Evolutionary conservation across 35 echinoderm and acorn worm species (phyloP).

Genomic region (Apostichopus japonicus): DNA sequence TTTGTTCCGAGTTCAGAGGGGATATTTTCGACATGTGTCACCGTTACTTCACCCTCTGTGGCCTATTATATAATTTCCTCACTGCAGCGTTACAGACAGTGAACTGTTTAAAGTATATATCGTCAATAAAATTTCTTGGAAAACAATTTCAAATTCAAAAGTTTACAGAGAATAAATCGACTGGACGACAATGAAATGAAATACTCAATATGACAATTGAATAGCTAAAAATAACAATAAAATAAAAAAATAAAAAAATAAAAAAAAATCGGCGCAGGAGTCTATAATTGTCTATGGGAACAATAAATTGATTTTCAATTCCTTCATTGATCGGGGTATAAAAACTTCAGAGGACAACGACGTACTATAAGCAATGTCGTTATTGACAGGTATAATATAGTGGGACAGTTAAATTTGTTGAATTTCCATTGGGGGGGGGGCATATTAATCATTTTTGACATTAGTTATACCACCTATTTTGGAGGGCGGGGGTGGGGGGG

Average conservation of each 20-base stretch:
- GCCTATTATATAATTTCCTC: slow-evolving; percentile 42
- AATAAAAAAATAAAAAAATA: neutral
- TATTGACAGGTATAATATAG: too few species aligned
- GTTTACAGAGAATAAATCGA: neutral
- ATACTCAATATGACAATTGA: neutral
- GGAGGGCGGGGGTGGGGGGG: too few species aligned
- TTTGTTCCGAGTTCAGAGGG: neutral
- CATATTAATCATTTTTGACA: too few species aligned
- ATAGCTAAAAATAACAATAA: slow-evolving; percentile 9
- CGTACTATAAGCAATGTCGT: too few species aligned
- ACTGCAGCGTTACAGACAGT: neutral
- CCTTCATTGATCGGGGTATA: too few species aligned
- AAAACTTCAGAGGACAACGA: too few species aligned
- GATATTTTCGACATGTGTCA: slow-evolving; percentile 29
- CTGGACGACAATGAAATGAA: neutral
- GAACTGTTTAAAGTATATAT: too few species aligned
- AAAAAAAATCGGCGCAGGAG: neutral
- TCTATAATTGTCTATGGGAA: too few species aligned
- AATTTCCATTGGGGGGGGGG: too few species aligned
- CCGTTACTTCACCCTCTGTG: neutral
- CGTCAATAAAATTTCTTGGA: neutral
- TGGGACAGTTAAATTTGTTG: too few species aligned
- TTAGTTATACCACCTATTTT: too few species aligned
- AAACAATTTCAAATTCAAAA: neutral
- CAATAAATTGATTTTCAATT: too few species aligned